Evolutionary conservation across 2,113 vertebrate species (phyloP).

Genomic region (Tragulus kanchil): DNA sequence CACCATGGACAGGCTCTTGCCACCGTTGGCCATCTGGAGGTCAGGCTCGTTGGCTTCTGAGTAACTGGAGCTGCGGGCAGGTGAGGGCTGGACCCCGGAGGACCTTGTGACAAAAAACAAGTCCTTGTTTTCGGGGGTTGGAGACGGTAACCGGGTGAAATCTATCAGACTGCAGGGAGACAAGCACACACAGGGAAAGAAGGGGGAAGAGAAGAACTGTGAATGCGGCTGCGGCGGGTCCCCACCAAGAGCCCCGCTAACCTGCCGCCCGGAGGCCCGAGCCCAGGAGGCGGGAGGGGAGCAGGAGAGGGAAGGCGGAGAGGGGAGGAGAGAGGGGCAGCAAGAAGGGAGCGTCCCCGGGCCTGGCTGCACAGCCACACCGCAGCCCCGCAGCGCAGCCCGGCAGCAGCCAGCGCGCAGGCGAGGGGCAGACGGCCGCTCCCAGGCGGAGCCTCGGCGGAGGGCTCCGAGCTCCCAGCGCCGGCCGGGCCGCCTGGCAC

Average conservation of each 20-base stretch:
- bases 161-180: slow-evolving; percentile 95
- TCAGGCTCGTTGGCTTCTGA: slow-evolving; percentile 98
- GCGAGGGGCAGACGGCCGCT: neutral
- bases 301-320: no score
- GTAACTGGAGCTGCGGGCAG: slow-evolving; percentile 98
- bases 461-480: neutral
- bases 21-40: slow-evolving; percentile 95
- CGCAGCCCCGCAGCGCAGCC: neutral
- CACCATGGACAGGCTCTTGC: slow-evolving; percentile 99
- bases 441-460: neutral
- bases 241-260: slow-evolving; percentile 74
- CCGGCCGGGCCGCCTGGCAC: neutral
- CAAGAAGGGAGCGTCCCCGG: neutral
- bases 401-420: neutral
- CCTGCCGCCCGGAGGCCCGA: neutral
- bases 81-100: slow-evolving; percentile 96
- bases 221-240: slow-evolving; percentile 82
- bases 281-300: neutral
- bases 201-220: slow-evolving; percentile 89
- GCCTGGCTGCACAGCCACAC: neutral
- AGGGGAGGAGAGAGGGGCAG: fast-evolving
- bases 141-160: slow-evolving; percentile 98
- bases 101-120: slow-evolving; percentile 99
- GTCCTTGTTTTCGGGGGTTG: slow-evolving; percentile 99
- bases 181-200: slow-evolving; percentile 88